Base-by-base conservation (phyloP, 2,888 invertebrate species). In the Priocnemis perturbator region DNA sequence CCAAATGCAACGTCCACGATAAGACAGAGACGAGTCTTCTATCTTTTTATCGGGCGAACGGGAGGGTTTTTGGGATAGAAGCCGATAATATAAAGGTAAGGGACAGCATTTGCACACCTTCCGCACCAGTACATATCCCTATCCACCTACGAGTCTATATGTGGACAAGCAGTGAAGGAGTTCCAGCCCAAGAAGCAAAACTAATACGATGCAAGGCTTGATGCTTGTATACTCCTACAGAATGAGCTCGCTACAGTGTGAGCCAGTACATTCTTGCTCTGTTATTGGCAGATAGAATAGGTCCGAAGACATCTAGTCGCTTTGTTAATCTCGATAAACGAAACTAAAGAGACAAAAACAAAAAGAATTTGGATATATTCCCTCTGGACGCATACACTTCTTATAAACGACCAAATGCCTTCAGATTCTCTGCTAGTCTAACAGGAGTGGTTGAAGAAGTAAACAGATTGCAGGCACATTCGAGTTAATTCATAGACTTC, bases 111-210 rank as follows among this genome's bases (percentile, higher is more conserved):
- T 87, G 85, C 86, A 87, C 87, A 86, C 86, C 84, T 83, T 88
- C 86, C 85, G 85, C 85, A 87, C 85, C 86, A 85, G 82, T 83
- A 86, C 84, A 85, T 83, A 85, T 86, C 88, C 85, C 86, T 86
- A 85, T 82, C 85, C 86, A 86, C 86, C 87, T 85, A 87, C 79
- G 71, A 73, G 78, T 86, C 83, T 86, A 86, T 84, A 84, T 85
- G 86, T 89, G 86, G 86, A 87, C 88, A 89, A 89, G 89, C 89
- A 88, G 88, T 88, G 89, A 88, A 87, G 87, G 87, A 88, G 86
- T 87, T 87, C 88, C 89, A 89, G 88, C 88, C 89, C 89, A 89
- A 88, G 84, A 89, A 89, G 89, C 89, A 89, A 89, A 89, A 88
- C 89, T 88, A 89, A 88, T 88, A 89, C 86, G 87, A 89, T 89